Base-by-base conservation (phyloP, 2,888 invertebrate species). In the Brassicogethes aeneus region DNA sequence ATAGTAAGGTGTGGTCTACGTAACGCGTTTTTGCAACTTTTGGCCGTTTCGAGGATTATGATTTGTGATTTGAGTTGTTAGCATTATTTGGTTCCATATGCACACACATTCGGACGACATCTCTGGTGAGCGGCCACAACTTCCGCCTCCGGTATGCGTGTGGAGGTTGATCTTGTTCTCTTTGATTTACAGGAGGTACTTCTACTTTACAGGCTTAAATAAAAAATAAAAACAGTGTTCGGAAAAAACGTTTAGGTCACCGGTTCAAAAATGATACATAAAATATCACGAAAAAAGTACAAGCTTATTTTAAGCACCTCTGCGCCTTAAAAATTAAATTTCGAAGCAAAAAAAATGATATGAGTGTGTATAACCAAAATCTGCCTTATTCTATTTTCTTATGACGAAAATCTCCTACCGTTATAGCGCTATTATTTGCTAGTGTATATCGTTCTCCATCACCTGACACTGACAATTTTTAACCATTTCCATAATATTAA, bases 291-390 rank as follows among this genome's bases (percentile, higher is more conserved):
- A 75, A 70, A 76, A 76, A 76, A 77, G 77, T 77, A 77, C 78
- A 79, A 79, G 77, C 77, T 77, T 77, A 75, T 75, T 77, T 76
- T 73, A 72, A 78, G 77, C 78, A 78, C 78, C 77, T 78, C 77
- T 77, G 79, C 79, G 79, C 79, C 79, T 79, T 79, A 79, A 76
- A 76, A 75, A 75, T 72, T 74, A 69, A 70, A 66, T 68, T 69
- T 66, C 67, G 72, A 70, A 68, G 62, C 65, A 70, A 66, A 64
- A 63, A 42, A 64, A 66, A 67, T 68, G 68, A 68, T 68, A 69
- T 69, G 68, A 69, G 69, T 69, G 73, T 73, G 74, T 74, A 73
- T 74, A 74, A 74, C 75, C 75, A 75, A 75, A 76, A 76, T 76
- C 76, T 77, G 76, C 77, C 77, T 77, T 77, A 77, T 76, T 77